Evolutionary conservation across 2,797 vertebrate genomes (phyloP), one percentile per base, ranked within the genome.

Genomic region (Carduelis carduelis): DNA sequence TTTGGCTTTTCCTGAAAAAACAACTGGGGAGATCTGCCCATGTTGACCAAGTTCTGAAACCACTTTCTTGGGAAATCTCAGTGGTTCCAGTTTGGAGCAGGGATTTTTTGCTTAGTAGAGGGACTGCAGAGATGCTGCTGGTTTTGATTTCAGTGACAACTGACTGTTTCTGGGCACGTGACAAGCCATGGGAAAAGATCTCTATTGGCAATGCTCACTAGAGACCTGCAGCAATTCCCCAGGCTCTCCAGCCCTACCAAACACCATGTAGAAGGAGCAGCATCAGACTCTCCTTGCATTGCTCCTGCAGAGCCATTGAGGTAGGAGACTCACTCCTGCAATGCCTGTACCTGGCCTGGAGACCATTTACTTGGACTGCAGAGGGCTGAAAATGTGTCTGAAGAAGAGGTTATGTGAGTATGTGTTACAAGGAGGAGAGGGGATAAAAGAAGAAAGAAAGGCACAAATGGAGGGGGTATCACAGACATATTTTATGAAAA

Each of bases 131-230:
- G 49, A 44, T 75, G 27, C 5, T 17, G 41, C 49, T 64, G 56
- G 30, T 55, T 55, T 46, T 82, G 71, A 57, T 61, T 74, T 69
- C 64, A 66, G 66, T 1, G 2, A 72, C 43, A 82, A 23, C 47
- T 53, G 28, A 8, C 50, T 15, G 8, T 13, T 55, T 70, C 55
- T 52, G 30, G 14, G 23, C 44, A 84, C 0, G 0, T 34, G 46
- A 76, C 52, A 86, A 57, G 35, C 12, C 53, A 43, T 30, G 26
- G 13, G 11, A 57, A 61, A 61, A 32, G 30, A 63, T 49, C 11
- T 47, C 64, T 26, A 49, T 24, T 53, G 63, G n/a, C 44, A 84
- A 35, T 2, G 1, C 34, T 82, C 71, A 46, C 27, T 24, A 43
- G 32, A 72, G 34, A 53, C 10, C 52, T 61, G 7, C 6, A 60